Evolutionary conservation across 2,888 invertebrate species (phyloP), one percentile per base, ranked within the genome.

Genomic region (Drosophila prolongata): DNA sequence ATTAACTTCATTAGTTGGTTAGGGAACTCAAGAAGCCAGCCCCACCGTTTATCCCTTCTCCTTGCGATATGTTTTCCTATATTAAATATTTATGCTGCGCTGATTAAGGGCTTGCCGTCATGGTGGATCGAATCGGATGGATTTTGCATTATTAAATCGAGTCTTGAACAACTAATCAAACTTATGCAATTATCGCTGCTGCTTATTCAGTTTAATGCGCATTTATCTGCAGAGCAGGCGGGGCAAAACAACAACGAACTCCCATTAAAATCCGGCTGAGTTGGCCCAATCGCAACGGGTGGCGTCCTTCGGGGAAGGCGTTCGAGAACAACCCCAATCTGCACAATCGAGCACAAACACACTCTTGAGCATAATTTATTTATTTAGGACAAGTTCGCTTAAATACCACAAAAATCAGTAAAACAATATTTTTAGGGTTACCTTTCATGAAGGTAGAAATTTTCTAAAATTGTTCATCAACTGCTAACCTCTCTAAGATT

Each of bases 161-260:
- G 10, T 64, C 77, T 80, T 75, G 73, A 50, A 52, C 62, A 82
- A 82, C 82, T 85, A 82, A 85, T 85, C 75, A 83, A 82, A 85
- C 77, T 82, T 85, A 72, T 82, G 82, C 86, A 82, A 86, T 82
- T 85, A 82, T 79, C 77, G 83, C 75, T 58, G 60, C 37, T 55
- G 81, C 65, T 74, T 79, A 84, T 78, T 76, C 71, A 76, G 79
- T 85, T 75, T 70, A 84, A 78, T 71, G 72, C 69, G 53, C 66
- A 59, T 73, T 79, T 76, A 71, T 78, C 58, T 61, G 46, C 14
- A 37, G 43, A 30, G 42, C n/a, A 6, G 13, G 13, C 11, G 11
- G 37, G 14, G 14, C 14, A 16, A 13, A 46, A 40, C 37, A 44
- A 64, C 24, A 59, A n/a, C 27, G 19, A 44, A 27, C 44, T 19